Base-by-base conservation (phyloP, 1,140 invertebrate species). In the Pantala flavescens region DNA sequence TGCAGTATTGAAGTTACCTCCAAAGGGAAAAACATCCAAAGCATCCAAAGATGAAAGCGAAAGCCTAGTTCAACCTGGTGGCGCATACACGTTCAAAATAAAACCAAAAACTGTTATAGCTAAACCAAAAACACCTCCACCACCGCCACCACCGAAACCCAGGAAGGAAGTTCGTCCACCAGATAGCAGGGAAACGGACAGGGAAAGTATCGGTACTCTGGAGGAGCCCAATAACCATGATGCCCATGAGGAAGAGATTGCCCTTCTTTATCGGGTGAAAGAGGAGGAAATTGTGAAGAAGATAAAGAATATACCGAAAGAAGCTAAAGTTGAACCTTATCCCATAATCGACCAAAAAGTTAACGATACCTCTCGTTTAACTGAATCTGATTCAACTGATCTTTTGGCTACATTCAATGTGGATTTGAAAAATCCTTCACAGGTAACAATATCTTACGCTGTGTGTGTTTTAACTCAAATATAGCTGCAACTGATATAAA, bases 1-100 rank as follows among this genome's bases (percentile, higher is more conserved):
- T 76, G 83, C 82, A 23, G 75, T 83, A 23, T 71, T 84, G 7
- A 83, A 83, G 76, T 81, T 83, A 72, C 80, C 49, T 5, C 49
- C 49, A 5, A 63, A 63, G 12, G 49, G 49, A 3, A 63, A 21
- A 63, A 63, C 14, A 19, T 63, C 49, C 14, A 63, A 63, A 63
- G 2, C 71, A n/a, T 72, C 71, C 24, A 24, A 42, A 72, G 24
- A 12, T 12, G 82, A 83, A 76, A 81, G 80, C 74, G 82, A 82
- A 71, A 82, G 76, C 76, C 77, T 82, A 28, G 78, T 82, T 7
- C 76, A 78, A 19, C 79, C 78, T 28, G 80, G 80, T 70, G 78
- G 74, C 75, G 75, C 74, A 23, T 11, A 24, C 0, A 49, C 73
- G 0, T 75, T 43, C 43, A 76, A 49, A 21, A 23, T 73, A 23